phyloP scores from a whole-genome alignment of 2,113 vertebrate genomes.

The Limnothrissa miodon region DNA sequence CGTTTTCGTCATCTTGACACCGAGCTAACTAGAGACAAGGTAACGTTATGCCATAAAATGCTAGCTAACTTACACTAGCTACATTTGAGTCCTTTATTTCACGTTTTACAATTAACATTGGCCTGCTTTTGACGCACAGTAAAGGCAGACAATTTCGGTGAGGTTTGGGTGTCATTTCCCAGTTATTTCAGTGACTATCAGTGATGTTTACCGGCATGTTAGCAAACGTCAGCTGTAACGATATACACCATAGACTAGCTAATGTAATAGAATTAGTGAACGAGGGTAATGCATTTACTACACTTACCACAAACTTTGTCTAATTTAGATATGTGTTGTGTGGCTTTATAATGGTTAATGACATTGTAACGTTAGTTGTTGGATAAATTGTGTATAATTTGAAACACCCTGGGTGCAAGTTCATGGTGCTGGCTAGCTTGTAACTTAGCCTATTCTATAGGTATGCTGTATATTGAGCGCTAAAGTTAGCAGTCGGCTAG shows the following conservation, averaged over 20 bases:
- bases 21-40: background rate
- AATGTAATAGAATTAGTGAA: background rate
- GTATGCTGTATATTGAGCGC: background rate
- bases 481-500: background rate
- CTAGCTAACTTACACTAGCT: background rate
- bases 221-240: background rate
- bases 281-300: background rate
- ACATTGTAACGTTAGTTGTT: background rate
- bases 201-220: background rate
- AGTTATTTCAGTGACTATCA: background rate
- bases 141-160: background rate
- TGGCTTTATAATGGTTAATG: background rate
- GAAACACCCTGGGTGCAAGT: background rate
- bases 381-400: background rate
- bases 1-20: slow-evolving; percentile 15
- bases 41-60: background rate
- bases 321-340: background rate
- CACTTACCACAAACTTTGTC: background rate
- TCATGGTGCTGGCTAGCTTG: background rate
- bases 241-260: background rate
- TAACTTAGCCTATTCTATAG: background rate
- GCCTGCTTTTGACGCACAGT: background rate
- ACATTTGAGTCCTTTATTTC: background rate
- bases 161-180: background rate
- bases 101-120: background rate